Evolutionary conservation across 2,113 vertebrate species (phyloP), one percentile per base, ranked within the genome.

Genomic region (Hydrolagus affinis): DNA sequence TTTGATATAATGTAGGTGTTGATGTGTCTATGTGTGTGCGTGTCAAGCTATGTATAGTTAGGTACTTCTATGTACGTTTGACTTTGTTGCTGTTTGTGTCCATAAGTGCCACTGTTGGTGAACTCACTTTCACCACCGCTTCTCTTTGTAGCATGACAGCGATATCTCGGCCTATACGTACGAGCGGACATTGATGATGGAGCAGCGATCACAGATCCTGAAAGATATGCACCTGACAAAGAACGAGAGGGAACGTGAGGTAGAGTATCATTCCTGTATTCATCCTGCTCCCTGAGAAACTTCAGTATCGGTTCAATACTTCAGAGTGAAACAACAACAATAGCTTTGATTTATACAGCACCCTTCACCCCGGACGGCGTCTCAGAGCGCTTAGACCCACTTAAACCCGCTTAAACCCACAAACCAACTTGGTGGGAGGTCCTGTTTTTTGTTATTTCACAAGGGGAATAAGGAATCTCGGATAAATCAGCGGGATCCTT

Each of bases 101-200:
- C 11, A 11, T 23, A 78, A 25, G 9, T 21, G 14, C 21, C 15
- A 83, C 32, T 66, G 28, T 15, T 66, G 28, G 44, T 44, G 44
- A 6, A 44, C 59, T 87, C 0, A n/a, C 2, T 2, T 11, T 9
- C 56, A 14, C 9, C 2, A 75, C 77, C 0, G 25, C 21, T 17
- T 23, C 23, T 19, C 28, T 71, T 85, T 14, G 0, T 86, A 99
- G 98, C 98, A 99, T 0, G 98, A 99, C 91, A 96, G 98, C 0
- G 98, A 99, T 90, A 99, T 99, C 89, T 99, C 98, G 0, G 98
- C 98, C 86, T 99, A 99, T 90, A 99, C 97, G 19, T 99, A 99
- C 0, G 98, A 99, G 93, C 99, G 98, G 93, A 99, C 98, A 0
- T 86, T 99, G 89, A 95, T 98, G 90, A 99, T 99, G 98, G 98